Percentiles rank a stretch among this genome's conserved stretches.
Conservation (phyloP, 2,797 vertebrate genomes). For the Parambassis ranga region DNA sequence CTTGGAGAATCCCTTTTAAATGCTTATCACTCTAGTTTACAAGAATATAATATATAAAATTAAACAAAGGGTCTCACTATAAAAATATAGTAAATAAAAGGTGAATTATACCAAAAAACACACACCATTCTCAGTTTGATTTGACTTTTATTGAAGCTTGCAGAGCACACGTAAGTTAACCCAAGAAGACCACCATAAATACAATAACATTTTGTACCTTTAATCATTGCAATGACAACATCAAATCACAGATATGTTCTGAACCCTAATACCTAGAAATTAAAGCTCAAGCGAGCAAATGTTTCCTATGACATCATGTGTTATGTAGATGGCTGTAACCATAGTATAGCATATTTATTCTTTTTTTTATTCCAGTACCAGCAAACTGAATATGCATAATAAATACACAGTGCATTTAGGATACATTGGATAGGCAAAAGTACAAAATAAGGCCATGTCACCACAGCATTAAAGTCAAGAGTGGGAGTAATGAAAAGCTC, state of each 20-base stretch:
- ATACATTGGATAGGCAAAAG: slow-evolving; percentile 18
- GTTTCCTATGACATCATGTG: neutral
- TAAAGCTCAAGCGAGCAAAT: slow-evolving; percentile 1
- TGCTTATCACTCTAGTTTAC: too few relatives aligned
- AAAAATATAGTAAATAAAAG: too few relatives aligned
- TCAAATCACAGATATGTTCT: slow-evolving; percentile 10
- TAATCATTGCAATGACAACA: slow-evolving; percentile 14
- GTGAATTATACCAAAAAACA: too few relatives aligned
- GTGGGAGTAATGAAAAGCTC: slow-evolving; percentile 10
- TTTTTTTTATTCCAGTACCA: slow-evolving; percentile 13
- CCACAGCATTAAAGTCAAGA: slow-evolving; percentile 25
- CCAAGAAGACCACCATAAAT: slow-evolving; percentile 18
- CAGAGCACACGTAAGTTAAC: slow-evolving; percentile 26
- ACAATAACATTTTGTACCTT: slow-evolving; percentile 21
- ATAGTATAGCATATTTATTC: slow-evolving; percentile 4
- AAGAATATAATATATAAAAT: too few relatives aligned
- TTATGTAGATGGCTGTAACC: slow-evolving; percentile 1
- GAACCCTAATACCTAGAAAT: slow-evolving; percentile 28
- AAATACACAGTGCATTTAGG: slow-evolving; percentile 53
- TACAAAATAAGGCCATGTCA: slow-evolving; percentile 31
- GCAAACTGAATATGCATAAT: slow-evolving; percentile 26
- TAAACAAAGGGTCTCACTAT: too few relatives aligned
- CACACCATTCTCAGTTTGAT: neutral
- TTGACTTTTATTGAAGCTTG: slow-evolving; percentile 60
- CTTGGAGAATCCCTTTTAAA: too few relatives aligned